These are phyloP conservation scores for Cricetomys ansorgei DNA, from an alignment of 2,113 vertebrate species.

Conservation along the genomic window DNA sequence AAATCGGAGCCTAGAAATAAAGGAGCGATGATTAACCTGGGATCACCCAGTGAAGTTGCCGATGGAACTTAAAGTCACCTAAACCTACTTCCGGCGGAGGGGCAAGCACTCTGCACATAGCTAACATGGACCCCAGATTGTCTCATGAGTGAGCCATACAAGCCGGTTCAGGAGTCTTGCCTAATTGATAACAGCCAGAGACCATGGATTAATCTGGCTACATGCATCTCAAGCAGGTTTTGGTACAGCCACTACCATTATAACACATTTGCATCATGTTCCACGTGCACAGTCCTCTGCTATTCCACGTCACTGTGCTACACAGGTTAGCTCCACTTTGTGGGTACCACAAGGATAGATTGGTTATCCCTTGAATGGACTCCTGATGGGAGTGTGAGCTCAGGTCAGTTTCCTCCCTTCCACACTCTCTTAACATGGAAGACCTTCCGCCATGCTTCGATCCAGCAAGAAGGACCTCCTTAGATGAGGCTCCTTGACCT, in stretches of 20 bases:
- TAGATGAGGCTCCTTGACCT: background rate
- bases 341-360: background rate
- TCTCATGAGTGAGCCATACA: background rate
- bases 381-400: background rate
- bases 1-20: background rate
- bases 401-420: background rate
- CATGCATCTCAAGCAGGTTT: background rate
- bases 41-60: background rate
- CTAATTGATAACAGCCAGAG: background rate
- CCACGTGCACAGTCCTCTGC: fast-evolving
- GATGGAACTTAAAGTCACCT: background rate
- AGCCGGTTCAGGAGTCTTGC: background rate
- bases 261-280: too few relatives aligned
- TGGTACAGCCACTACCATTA: background rate
- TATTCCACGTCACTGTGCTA: background rate
- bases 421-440: background rate
- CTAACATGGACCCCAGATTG: background rate
- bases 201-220: background rate
- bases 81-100: background rate
- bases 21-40: background rate
- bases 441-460: background rate
- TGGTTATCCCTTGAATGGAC: background rate
- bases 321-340: background rate
- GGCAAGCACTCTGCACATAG: background rate
- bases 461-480: background rate